A percentile compares a stretch with the other conserved stretches of the same genome.
These are phyloP conservation scores for Acropora yongei DNA, from an alignment of 64 coral and sea anemone species.

Conservation along the genomic window DNA sequence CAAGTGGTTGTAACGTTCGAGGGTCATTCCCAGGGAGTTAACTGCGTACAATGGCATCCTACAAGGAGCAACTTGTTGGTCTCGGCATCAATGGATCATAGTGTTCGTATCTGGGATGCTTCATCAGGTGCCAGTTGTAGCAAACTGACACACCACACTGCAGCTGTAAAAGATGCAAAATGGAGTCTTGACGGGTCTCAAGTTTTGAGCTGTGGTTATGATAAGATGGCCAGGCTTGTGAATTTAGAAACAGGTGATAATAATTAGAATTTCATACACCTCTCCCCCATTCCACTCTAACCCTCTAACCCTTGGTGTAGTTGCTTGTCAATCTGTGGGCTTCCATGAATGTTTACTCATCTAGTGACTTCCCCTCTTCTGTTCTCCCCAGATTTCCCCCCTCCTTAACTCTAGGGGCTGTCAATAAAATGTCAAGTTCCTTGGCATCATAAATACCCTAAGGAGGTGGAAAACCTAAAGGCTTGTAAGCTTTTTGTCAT, in stretches of 20 bases:
- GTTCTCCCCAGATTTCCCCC: no score
- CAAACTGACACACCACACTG: constrained; percentile 59
- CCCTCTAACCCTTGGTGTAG: no score
- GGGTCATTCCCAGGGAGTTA: constrained; percentile 68
- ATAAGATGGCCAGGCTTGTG: constrained; percentile 78
- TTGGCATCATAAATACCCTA: no score
- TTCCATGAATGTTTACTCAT: no score
- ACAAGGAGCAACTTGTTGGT: constrained; percentile 69
- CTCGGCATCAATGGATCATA: constrained; percentile 87
- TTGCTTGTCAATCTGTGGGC: no score
- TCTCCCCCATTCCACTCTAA: no score
- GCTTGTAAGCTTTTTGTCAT: no score
- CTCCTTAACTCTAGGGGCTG: no score
- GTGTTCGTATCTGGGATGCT: constrained; percentile 82
- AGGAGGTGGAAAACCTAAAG: no score
- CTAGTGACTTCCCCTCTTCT: no score
- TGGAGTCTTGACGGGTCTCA: constrained; percentile 79
- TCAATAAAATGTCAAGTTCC: no score
- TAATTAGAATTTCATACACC: no score
- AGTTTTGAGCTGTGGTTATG: constrained; percentile 94
- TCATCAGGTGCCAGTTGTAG: constrained; percentile 26
- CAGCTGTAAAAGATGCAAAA: constrained; percentile 83
- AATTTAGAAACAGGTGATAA: constrained; percentile 80
- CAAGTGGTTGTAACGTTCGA: constrained; percentile 43
- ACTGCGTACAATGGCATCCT: constrained; percentile 82